Conservation (phyloP, 1,140 invertebrate genomes). For the Tenebrio molitor region DNA sequence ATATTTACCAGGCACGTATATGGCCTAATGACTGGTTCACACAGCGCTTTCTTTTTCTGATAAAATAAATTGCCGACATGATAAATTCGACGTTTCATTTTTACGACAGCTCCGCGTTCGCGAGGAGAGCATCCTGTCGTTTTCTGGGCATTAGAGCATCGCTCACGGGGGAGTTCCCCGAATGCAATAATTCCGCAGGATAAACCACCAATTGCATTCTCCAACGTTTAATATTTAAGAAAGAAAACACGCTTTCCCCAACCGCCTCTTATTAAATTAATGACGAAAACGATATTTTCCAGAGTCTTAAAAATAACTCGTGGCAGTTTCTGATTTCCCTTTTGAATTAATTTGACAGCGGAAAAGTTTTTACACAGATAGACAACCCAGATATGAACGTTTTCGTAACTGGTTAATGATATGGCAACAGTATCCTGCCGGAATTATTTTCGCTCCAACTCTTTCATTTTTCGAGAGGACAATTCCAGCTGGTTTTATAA, state of each 20-base stretch:
- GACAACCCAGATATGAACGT: too few species aligned
- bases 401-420: too few species aligned
- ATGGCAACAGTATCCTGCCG: too few species aligned
- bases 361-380: too few species aligned
- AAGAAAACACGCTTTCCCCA: neutral
- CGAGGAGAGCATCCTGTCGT: neutral
- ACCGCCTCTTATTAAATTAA: slow-evolving; percentile 8
- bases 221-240: too few species aligned
- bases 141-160: neutral
- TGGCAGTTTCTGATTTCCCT: neutral
- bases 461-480: too few species aligned
- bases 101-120: neutral
- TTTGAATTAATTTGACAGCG: too few species aligned
- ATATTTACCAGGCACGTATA: slow-evolving; percentile 16
- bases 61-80: slow-evolving; percentile 7
- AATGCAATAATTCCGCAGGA: too few species aligned
- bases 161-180: neutral
- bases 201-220: too few species aligned
- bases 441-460: neutral
- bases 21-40: neutral
- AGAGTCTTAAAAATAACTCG: neutral
- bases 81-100: slow-evolving; percentile 11
- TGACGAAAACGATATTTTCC: slow-evolving; percentile 15
- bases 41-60: neutral
- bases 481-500: too few species aligned